Evolutionary conservation across 1,140 invertebrate genomes (phyloP).

Genomic region (Bursaphelenchus mucronatus): DNA sequence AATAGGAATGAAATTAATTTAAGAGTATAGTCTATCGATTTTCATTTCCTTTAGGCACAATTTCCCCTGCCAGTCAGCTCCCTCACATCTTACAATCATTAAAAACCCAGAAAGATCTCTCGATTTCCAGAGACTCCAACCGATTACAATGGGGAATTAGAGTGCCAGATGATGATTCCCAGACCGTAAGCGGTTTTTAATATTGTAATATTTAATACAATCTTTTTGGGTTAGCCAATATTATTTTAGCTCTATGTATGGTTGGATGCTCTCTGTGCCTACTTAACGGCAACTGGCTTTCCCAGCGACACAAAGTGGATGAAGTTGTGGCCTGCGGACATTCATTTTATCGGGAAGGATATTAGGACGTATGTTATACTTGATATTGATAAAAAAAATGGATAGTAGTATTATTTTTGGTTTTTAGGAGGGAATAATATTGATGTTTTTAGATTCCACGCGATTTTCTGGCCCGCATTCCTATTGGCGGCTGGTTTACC

Average conservation of each 20-base stretch:
- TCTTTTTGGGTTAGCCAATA: too few relatives aligned
- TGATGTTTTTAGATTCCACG: constrained; percentile 74
- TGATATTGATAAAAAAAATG: too few relatives aligned
- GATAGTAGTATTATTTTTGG: neutral
- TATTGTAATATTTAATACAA: neutral
- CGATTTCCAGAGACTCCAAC: constrained; percentile 75
- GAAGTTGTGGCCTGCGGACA: constrained; percentile 75
- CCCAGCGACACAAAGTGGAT: constrained; percentile 63
- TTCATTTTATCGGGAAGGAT: constrained; percentile 94
- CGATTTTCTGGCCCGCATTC: constrained; percentile 98
- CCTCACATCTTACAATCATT: constrained; percentile 45
- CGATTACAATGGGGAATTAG: constrained; percentile 83
- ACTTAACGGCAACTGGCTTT: constrained; percentile 81
- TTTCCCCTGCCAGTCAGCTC: constrained; percentile 60
- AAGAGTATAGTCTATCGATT: too few relatives aligned
- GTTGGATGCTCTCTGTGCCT: constrained; percentile 93
- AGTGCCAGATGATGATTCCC: constrained; percentile 70
- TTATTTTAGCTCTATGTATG: constrained; percentile 80
- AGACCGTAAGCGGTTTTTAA: constrained; percentile 66
- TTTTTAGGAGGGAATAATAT: constrained; percentile 16
- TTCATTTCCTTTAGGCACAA: constrained; percentile 62
- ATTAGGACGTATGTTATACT: constrained; percentile 75
- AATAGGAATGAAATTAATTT: too few relatives aligned
- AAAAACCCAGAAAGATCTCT: constrained; percentile 73
- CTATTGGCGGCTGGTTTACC: constrained; percentile 78